These are phyloP conservation scores for Sebastes melanostomus DNA, from an alignment of 2,797 vertebrate genomes.

Conservation along the genomic window DNA sequence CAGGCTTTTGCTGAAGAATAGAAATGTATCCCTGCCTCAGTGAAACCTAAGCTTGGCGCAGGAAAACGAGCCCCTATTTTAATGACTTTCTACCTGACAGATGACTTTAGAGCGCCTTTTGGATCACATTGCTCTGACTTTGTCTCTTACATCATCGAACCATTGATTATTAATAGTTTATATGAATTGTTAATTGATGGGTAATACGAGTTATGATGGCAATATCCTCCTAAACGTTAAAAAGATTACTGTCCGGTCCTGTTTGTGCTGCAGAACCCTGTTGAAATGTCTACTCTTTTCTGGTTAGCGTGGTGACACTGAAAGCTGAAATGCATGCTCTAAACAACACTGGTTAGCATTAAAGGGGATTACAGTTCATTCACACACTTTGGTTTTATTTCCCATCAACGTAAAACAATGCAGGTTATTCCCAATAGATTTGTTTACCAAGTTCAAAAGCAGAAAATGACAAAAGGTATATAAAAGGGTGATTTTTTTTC, in stretches of 20 bases:
- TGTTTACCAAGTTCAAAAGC: slow-evolving; percentile 45
- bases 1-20: slow-evolving; percentile 79
- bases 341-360: slow-evolving; percentile 45
- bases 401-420: slow-evolving; percentile 14
- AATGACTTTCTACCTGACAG: slow-evolving; percentile 86
- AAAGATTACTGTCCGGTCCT: not conserved
- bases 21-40: slow-evolving; percentile 77
- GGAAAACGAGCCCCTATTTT: slow-evolving; percentile 84
- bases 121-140: slow-evolving; percentile 85
- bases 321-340: slow-evolving; percentile 49
- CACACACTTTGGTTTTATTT: slow-evolving; percentile 36
- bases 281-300: slow-evolving; percentile 57
- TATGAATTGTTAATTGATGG: slow-evolving; percentile 78
- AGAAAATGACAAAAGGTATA: slow-evolving; percentile 21
- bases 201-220: slow-evolving; percentile 58
- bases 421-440: slow-evolving; percentile 39
- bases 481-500: slow-evolving; percentile 45
- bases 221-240: not conserved
- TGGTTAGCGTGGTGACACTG: slow-evolving; percentile 51
- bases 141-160: slow-evolving; percentile 85
- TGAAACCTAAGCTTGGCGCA: slow-evolving; percentile 78
- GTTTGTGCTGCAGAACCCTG: slow-evolving; percentile 21
- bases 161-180: slow-evolving; percentile 85
- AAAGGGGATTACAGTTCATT: slow-evolving; percentile 31
- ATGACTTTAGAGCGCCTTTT: slow-evolving; percentile 85